phyloP scores from a whole-genome alignment of 2,113 vertebrate genomes.

The Halcyon senegalensis region DNA sequence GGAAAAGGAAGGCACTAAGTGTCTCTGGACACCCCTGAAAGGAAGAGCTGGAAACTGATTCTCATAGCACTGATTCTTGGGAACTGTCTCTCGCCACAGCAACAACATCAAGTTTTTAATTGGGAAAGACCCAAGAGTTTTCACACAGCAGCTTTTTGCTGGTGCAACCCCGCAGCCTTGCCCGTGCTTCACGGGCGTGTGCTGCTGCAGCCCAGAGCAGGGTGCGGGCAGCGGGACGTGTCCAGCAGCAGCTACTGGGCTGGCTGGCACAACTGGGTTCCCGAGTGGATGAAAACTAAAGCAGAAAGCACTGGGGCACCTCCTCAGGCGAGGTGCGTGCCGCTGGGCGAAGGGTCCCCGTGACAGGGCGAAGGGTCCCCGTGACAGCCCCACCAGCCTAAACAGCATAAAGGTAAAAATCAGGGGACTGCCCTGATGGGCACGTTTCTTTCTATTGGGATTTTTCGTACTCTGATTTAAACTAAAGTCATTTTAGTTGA shows the following conservation, averaged over 20 bases:
- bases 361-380: background rate
- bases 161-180: background rate
- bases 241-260: background rate
- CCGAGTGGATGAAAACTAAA: background rate
- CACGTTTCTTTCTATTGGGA: background rate
- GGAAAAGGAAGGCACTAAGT: background rate
- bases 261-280: background rate
- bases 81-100: background rate
- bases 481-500: background rate
- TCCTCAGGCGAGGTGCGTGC: background rate
- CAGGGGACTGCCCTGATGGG: background rate
- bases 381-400: background rate
- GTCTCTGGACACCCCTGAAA: background rate
- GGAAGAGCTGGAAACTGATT: background rate
- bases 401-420: background rate
- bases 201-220: background rate
- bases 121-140: background rate
- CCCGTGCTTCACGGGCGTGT: background rate
- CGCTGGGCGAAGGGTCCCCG: background rate
- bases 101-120: background rate
- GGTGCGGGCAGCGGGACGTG: background rate
- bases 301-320: background rate
- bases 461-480: background rate
- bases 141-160: rapidly evolving
- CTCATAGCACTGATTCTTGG: background rate